Percentiles rank a stretch among this genome's conserved stretches.
phyloP scores from a whole-genome alignment of 30 jellyfish, hydroid and myxozoan species.

The Euphysa ruthae region DNA sequence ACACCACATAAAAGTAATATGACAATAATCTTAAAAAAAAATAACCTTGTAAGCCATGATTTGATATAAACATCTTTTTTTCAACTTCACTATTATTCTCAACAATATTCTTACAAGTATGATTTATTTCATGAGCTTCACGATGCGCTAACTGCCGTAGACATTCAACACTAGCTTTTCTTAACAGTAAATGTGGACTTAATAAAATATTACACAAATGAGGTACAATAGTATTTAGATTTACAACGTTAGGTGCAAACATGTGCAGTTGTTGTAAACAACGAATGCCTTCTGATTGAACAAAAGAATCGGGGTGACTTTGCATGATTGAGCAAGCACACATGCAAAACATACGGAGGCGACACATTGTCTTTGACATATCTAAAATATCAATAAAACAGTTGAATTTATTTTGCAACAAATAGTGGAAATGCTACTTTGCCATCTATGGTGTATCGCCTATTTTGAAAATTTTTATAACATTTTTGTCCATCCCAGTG shows the following conservation, averaged over 20 bases:
- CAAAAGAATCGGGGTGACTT: conserved; percentile 91
- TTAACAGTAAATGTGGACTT: conserved; percentile 79
- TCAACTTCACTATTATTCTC: conserved; percentile 47
- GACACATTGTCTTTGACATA: conserved; percentile 61
- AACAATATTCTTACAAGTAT: conserved; percentile 50
- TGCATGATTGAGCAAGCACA: conserved; percentile 96
- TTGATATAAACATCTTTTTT: conserved; percentile 65
- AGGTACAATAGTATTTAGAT: conserved; percentile 61
- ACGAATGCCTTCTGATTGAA: conserved; percentile 84
- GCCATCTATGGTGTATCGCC: too few species aligned
- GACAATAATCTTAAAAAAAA: background rate
- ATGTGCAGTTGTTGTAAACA: conserved; percentile 90
- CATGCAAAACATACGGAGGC: conserved; percentile 81
- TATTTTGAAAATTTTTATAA: too few species aligned
- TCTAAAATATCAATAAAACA: conserved; percentile 29
- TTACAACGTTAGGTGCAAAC: conserved; percentile 91
- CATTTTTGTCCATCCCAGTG: too few species aligned
- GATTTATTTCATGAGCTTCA: conserved; percentile 87
- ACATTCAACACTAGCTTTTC: conserved; percentile 95
- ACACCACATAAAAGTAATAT: too few species aligned
- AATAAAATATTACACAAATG: conserved; percentile 61
- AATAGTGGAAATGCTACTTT: too few species aligned
- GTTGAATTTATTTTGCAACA: too few species aligned
- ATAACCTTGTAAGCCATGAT: conserved; percentile 82
- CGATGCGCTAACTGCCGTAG: conserved; percentile 90